These are phyloP conservation scores for Nasua narica DNA, from an alignment of 2,797 vertebrate genomes.

Conservation along the genomic window DNA sequence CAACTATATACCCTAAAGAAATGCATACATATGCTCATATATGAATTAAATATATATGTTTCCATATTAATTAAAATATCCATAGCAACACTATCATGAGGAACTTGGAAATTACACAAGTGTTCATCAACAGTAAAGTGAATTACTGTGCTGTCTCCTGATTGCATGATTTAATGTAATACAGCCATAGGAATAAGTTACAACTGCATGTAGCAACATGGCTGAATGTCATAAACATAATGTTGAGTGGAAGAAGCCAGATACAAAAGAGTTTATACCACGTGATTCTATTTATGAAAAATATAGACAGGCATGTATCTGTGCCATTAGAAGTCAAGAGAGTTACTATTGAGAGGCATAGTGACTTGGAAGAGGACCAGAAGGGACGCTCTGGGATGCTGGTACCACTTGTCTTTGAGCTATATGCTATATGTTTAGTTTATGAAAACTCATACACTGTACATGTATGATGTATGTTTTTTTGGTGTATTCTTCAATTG, in stretches of 20 bases:
- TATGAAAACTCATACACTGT: background rate
- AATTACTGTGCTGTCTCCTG: background rate
- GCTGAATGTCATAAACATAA: background rate
- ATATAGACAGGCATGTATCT: background rate
- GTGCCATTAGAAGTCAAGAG: background rate
- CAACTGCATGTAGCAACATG: background rate
- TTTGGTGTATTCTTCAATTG: background rate
- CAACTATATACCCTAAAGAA: background rate
- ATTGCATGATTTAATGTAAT: background rate
- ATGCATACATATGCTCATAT: background rate
- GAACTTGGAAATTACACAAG: background rate
- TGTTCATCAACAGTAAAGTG: background rate
- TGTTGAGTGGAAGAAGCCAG: background rate
- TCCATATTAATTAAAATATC: background rate
- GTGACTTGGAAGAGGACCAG: accelerated
- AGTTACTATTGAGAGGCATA: background rate
- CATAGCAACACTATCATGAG: background rate
- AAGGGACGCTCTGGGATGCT: background rate
- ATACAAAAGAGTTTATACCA: background rate
- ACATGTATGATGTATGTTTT: background rate
- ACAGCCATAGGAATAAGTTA: background rate
- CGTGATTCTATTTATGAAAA: background rate
- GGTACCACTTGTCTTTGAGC: background rate
- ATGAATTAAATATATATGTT: background rate
- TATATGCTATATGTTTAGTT: background rate